Evolutionary conservation across 2,113 vertebrate genomes (phyloP), one percentile per base, ranked within the genome.

Genomic region (Anhinga rufa): DNA sequence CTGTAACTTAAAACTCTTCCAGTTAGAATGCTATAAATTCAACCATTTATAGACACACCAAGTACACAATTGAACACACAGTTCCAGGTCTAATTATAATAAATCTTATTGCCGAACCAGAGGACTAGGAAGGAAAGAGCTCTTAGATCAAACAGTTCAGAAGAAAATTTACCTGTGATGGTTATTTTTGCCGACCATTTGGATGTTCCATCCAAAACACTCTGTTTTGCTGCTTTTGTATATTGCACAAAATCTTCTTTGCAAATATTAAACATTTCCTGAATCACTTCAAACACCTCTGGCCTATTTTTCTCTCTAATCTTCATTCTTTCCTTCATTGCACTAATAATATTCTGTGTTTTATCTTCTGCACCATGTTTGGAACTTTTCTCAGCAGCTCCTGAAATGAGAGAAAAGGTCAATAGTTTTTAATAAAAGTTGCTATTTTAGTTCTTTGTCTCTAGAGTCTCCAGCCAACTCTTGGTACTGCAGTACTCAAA

Each of bases 301-400:
- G 99, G 99, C 5, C 98, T 97, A 91, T 99, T 99, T 97, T 98
- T 99, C 96, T 99, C 99, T 42, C 99, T 97, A 92, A 99, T 99
- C 96, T 99, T 99, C 99, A 99, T 99, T 81, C 99, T 98, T 92
- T 99, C 99, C 91, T 99, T 99, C 99, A 99, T 99, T 48, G 99
- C 99, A 96, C 98, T 99, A 92, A 99, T 99, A 91, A 99, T 99
- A 90, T 99, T 99, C 95, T 99, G 99, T 49, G 99, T 99, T 97
- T 99, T 99, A 97, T 99, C 99, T 94, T 99, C 99, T 0, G 99
- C 99, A 9, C 99, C 99, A 14, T 99, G 99, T 93, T 99, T 99
- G 34, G 99, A 99, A 97, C 99, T 99, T 98, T 99, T 99, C 97
- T 99, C 99, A 72, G 99, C 99, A 7, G 99, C 99, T 94, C 99